Evolutionary conservation across 1,140 invertebrate genomes (phyloP).

Genomic region (Brachystomella parvula): DNA sequence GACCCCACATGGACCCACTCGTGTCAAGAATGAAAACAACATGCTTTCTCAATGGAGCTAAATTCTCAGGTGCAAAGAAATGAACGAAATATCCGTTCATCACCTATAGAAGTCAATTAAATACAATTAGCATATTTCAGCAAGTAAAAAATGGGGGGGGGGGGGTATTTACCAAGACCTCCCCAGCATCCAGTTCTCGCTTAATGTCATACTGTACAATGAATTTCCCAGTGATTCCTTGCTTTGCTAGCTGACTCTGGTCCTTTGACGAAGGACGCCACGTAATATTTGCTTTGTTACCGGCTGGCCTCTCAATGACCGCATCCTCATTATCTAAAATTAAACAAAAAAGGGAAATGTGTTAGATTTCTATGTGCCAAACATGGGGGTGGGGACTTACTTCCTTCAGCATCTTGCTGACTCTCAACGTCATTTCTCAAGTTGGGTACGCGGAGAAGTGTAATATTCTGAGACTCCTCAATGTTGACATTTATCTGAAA

Average conservation of each 20-base stretch:
- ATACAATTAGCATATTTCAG: background rate
- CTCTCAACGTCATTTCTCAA: slow-evolving; percentile 53
- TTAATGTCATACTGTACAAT: slow-evolving; percentile 57
- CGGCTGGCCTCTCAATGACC: slow-evolving; percentile 26
- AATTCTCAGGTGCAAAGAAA: slow-evolving; percentile 57
- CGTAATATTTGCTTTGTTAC: slow-evolving; percentile 35
- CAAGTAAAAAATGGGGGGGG: background rate
- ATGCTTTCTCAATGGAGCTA: slow-evolving; percentile 56
- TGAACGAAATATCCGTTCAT: slow-evolving; percentile 70
- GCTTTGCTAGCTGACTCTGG: slow-evolving; percentile 44
- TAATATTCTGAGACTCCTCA: slow-evolving; percentile 51
- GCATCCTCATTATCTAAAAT: slow-evolving; percentile 31
- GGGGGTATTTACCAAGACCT: slow-evolving; percentile 48
- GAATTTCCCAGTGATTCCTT: slow-evolving; percentile 54
- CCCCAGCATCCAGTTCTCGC: slow-evolving; percentile 46
- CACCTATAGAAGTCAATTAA: slow-evolving; percentile 44
- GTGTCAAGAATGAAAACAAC: slow-evolving; percentile 64
- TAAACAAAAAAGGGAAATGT: background rate
- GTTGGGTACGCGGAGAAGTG: slow-evolving; percentile 49
- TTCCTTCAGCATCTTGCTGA: slow-evolving; percentile 40
- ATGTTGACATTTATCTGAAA: slow-evolving; percentile 53
- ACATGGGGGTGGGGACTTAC: slow-evolving; percentile 38
- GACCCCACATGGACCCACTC: slow-evolving; percentile 60
- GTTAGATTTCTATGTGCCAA: slow-evolving; percentile 11
- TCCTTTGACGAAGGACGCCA: slow-evolving; percentile 48